These are phyloP conservation scores for Zingel zingel DNA, from an alignment of 2,113 vertebrate species.

Conservation along the genomic window DNA sequence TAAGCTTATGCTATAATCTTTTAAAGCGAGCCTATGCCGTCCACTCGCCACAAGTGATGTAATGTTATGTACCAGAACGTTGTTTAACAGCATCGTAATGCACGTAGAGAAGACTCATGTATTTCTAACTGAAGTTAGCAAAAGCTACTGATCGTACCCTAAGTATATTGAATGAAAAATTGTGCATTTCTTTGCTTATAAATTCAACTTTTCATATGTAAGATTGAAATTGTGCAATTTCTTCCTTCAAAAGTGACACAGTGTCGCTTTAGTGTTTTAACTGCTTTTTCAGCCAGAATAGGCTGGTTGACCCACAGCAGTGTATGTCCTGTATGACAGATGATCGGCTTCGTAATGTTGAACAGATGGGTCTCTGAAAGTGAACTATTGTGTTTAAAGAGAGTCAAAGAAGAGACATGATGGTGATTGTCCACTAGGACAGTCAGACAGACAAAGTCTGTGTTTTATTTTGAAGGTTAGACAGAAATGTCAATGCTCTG, in stretches of 20 bases:
- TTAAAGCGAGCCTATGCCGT: not conserved
- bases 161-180: not conserved
- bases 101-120: not conserved
- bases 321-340: constrained; percentile 20
- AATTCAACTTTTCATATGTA: not conserved
- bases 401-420: constrained; percentile 15
- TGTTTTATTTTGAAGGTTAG: constrained; percentile 34
- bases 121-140: not conserved
- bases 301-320: constrained; percentile 5
- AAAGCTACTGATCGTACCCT: not conserved
- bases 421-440: not conserved
- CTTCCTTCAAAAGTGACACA: not conserved
- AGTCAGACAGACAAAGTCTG: not conserved
- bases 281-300: not conserved
- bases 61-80: not conserved
- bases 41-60: not conserved
- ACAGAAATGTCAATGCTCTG: not conserved
- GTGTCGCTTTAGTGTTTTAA: not conserved
- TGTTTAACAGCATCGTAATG: not conserved
- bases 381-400: constrained; percentile 25
- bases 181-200: not conserved
- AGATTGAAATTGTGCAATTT: not conserved
- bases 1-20: not conserved
- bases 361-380: constrained; percentile 61
- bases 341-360: constrained; percentile 51